Evolutionary conservation across 2,888 invertebrate genomes (phyloP).

Genomic region (Drosophila kambysellisi): DNA sequence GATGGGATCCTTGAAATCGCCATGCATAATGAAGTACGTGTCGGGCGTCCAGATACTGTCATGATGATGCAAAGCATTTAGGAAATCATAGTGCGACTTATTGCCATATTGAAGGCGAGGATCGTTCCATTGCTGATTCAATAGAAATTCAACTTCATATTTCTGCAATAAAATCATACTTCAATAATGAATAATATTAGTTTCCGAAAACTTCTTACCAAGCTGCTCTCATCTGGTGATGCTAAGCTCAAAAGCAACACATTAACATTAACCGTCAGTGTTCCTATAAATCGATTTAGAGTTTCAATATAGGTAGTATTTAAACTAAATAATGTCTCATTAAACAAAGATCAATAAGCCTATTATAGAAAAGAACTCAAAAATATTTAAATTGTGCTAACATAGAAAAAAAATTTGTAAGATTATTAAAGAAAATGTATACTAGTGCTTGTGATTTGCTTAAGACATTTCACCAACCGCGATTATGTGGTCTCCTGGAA

Average conservation of each 20-base stretch:
- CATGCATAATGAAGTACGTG: conserved; percentile 98
- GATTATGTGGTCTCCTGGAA: conserved; percentile 85
- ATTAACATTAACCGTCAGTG: conserved; percentile 96
- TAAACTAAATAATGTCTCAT: background rate
- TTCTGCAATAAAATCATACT: conserved; percentile 87
- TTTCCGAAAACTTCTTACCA: conserved; percentile 89
- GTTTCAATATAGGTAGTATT: background rate
- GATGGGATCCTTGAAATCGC: conserved; percentile 97
- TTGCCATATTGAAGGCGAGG: conserved; percentile 95
- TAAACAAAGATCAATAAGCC: conserved; percentile 2
- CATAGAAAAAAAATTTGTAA: background rate
- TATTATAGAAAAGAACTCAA: conserved; percentile 1
- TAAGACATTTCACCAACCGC: conserved; percentile 82
- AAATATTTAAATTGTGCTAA: conserved; percentile 1
- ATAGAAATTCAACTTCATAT: conserved; percentile 97
- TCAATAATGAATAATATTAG: background rate
- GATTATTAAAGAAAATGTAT: conserved; percentile 2
- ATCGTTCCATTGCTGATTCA: conserved; percentile 97
- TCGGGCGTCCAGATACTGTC: conserved; percentile 97
- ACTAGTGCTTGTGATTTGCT: conserved; percentile 32
- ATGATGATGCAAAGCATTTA: conserved; percentile 97
- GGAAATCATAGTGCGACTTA: conserved; percentile 93
- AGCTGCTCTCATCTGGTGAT: conserved; percentile 97
- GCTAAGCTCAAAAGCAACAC: conserved; percentile 96
- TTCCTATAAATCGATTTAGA: conserved; percentile 87